A percentile compares a stretch with the other conserved stretches of the same genome.
Evolutionary conservation across 2,797 vertebrate species (phyloP).

Genomic region (Malacoraja senta): DNA sequence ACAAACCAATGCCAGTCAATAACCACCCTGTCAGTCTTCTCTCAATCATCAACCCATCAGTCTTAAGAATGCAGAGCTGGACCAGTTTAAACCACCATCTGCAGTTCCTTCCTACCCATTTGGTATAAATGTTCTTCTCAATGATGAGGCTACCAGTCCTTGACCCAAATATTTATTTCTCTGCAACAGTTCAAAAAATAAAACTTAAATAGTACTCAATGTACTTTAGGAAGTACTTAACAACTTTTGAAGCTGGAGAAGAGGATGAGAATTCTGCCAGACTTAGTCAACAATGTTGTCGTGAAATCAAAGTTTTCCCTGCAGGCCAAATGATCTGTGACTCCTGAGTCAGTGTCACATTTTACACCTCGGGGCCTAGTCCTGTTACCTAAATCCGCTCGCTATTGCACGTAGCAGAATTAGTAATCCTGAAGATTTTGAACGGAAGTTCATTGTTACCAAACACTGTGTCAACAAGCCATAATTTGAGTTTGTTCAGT

Average conservation of each 20-base stretch:
- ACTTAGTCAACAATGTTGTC: neutral
- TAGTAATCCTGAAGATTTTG: neutral
- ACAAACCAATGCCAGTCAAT: too few species aligned
- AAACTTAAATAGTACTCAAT: neutral
- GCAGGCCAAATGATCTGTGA: neutral
- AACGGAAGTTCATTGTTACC: neutral
- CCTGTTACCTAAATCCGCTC: neutral
- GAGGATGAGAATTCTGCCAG: neutral
- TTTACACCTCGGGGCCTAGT: neutral
- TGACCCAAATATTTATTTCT: neutral
- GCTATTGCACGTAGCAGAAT: neutral
- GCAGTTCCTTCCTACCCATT: neutral
- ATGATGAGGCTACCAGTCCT: neutral
- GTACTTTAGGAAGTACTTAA: constrained; percentile 19
- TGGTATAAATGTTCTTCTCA: neutral
- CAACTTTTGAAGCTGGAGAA: neutral
- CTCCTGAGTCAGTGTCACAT: neutral
- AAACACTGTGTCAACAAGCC: neutral
- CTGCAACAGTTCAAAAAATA: neutral
- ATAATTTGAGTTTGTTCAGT: neutral
- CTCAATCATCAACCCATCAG: neutral
- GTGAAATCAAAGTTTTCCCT: neutral
- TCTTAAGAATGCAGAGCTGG: neutral
- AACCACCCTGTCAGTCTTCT: neutral
- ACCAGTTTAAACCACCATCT: too few species aligned